phyloP scores from a whole-genome alignment of 2,888 invertebrate genomes.

The Megaustenia siamemsis region DNA sequence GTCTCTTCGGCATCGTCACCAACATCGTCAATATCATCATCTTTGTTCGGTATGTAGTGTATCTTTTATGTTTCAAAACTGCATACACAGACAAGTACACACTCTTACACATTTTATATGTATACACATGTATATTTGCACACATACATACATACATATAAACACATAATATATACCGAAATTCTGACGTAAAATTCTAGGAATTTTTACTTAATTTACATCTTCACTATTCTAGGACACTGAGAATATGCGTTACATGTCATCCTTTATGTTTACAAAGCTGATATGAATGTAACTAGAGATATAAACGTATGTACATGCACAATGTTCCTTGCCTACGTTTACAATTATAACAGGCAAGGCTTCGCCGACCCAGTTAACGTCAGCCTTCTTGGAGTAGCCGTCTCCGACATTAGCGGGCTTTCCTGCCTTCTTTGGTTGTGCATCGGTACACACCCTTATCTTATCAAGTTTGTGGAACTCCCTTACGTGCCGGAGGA shows the following conservation, averaged over 20 bases:
- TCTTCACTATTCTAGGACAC: too few species aligned
- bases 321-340: too few species aligned
- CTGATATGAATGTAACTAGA: not conserved
- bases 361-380: not conserved
- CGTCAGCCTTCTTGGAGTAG: not conserved
- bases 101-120: not conserved
- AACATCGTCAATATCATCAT: not conserved
- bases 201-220: not conserved
- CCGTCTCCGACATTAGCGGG: not conserved
- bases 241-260: too few species aligned
- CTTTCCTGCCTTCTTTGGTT: not conserved
- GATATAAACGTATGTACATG: too few species aligned
- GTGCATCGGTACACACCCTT: not conserved
- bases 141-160: not conserved
- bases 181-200: too few species aligned
- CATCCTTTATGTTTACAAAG: too few species aligned
- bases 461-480: not conserved
- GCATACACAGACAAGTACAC: not conserved
- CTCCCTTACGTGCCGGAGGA: not conserved
- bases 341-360: not conserved
- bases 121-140: not conserved
- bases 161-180: not conserved
- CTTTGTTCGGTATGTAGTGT: not conserved
- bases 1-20: conserved; percentile 2
- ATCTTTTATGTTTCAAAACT: not conserved